phyloP scores from a whole-genome alignment of 2,113 vertebrate species.

The Campylomormyrus tamandua region DNA sequence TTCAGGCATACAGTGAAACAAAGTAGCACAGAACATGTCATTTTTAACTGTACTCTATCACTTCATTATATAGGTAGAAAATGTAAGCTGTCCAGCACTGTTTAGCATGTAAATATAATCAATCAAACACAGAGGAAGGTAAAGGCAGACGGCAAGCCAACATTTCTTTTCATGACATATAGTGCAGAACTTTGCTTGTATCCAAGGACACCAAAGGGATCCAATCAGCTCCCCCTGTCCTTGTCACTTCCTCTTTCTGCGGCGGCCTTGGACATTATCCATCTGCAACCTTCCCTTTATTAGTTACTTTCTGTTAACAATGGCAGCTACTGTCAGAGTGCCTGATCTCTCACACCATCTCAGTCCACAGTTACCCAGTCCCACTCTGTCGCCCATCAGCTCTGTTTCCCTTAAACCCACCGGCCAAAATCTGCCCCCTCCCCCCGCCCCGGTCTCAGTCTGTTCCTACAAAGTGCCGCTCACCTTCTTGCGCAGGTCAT shows the following conservation, averaged over 20 bases:
- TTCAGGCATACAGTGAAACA: background rate
- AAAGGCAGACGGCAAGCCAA: background rate
- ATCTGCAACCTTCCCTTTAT: background rate
- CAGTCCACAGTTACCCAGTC: background rate
- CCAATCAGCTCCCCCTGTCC: background rate
- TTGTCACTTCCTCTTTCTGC: background rate
- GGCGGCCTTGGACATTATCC: background rate
- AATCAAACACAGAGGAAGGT: background rate
- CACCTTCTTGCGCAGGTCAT: constrained; percentile 66
- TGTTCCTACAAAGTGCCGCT: constrained; percentile 27
- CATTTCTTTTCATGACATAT: background rate
- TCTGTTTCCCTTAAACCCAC: background rate
- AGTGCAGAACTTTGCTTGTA: background rate
- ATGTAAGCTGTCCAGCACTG: background rate
- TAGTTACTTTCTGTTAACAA: background rate
- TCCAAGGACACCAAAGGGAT: background rate
- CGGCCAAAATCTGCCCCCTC: background rate
- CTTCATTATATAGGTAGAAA: background rate
- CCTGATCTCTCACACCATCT: background rate
- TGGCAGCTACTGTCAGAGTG: background rate
- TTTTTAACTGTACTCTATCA: background rate
- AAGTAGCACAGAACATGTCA: background rate
- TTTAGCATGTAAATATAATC: background rate
- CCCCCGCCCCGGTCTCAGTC: background rate
- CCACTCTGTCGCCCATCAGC: background rate